Evolutionary conservation across 2,797 vertebrate species (phyloP), one percentile per base, ranked within the genome.

Genomic region (Myotis pilosus): DNA sequence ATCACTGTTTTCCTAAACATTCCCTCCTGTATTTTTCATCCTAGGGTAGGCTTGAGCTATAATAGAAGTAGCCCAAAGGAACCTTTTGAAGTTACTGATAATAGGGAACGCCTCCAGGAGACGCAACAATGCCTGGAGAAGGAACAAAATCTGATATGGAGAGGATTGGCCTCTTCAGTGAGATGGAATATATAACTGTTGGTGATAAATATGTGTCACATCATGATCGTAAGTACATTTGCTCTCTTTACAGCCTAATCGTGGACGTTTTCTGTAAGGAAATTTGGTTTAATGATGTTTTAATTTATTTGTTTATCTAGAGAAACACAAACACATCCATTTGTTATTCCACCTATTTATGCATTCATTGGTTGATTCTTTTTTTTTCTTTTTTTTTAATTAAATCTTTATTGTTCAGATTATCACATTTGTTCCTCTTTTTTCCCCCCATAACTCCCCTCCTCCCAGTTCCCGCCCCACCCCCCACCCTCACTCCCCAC

Each of bases 91-190:
- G 78, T 91, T 69, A 74, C 19, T 28, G 12, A 30, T 19, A 7
- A 7, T 38, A 89, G 89, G 53, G 30, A 9, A 1, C 10, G 68
- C 64, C 19, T 47, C 68, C 33, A 28, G 13, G 60, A 62, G 92
- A 91, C 89, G 49, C 92, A 96, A 78, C 78, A 90, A 99, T 99
- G 99, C 98, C 98, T 90, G 33, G 0, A 0, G 98, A 98, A 62
- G 97, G 95, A 91, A 98, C 98, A 62, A 99, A 99, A 98, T 98
- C 98, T 1, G 99, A 99, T 76, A 99, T 99, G 99, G 99, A 99
- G 66, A 98, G 99, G 91, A 95, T 99, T 83, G 99, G 99, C 49
- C 98, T 99, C 94, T 99, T 99, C 95, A 99, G 99, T 93, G 99
- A 99, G 96, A 98, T 99, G 99, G 97, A 98, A 62, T 99, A 99